These are phyloP conservation scores for Lottia scabra DNA, from an alignment of 2,888 invertebrate genomes.

Conservation along the genomic window DNA sequence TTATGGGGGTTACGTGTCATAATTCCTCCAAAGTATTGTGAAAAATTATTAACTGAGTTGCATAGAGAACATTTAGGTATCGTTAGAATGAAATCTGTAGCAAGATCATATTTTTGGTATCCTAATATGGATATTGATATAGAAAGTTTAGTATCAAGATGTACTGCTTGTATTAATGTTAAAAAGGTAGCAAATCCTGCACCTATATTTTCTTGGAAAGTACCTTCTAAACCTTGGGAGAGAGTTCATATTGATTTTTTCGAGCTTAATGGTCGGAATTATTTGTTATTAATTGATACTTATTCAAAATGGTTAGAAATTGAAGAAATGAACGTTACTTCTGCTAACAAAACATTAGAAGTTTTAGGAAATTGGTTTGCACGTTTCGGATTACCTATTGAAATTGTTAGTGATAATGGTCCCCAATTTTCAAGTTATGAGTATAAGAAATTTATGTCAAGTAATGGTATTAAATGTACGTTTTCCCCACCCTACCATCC, in stretches of 20 bases:
- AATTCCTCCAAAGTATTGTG: constrained; percentile 18
- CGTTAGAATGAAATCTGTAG: constrained; percentile 33
- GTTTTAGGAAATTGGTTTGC: too few relatives aligned
- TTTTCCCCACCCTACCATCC: constrained; percentile 38
- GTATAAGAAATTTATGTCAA: constrained; percentile 27
- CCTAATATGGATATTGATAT: constrained; percentile 35
- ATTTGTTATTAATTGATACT: constrained; percentile 41
- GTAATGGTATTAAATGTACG: constrained; percentile 29
- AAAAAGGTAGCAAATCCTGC: constrained; percentile 26
- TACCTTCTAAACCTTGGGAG: constrained; percentile 36
- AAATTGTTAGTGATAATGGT: too few relatives aligned
- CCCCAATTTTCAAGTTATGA: constrained; percentile 6
- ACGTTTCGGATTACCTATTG: too few relatives aligned
- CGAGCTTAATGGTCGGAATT: constrained; percentile 34
- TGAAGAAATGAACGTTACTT: not conserved
- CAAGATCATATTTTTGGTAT: constrained; percentile 39
- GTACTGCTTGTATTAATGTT: constrained; percentile 30
- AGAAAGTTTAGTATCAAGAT: constrained; percentile 21
- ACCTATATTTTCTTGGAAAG: constrained; percentile 45
- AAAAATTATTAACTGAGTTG: constrained; percentile 26
- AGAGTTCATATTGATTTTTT: constrained; percentile 51
- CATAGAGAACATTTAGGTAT: constrained; percentile 37
- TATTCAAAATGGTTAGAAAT: constrained; percentile 43
- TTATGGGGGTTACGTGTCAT: constrained; percentile 30
- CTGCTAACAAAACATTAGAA: too few relatives aligned